Percentiles rank a stretch among this genome's conserved stretches.
Evolutionary conservation across 1,140 invertebrate genomes (phyloP).

Genomic region (Drosophila oshimai): DNA sequence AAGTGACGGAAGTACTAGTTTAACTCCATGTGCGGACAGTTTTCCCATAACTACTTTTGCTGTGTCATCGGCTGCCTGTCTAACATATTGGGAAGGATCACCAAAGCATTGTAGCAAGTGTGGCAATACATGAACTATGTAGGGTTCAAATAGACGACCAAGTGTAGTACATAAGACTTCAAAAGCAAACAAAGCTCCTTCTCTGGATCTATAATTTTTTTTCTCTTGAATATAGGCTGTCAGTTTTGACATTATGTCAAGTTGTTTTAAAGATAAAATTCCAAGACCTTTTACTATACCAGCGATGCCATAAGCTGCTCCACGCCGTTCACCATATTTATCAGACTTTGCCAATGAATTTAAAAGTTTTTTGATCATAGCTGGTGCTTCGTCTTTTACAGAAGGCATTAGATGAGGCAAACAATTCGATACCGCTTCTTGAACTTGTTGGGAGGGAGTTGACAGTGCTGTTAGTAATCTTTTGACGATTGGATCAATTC

Average conservation of each 20-base stretch:
- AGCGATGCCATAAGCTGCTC: slow-evolving; percentile 94
- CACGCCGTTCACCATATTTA: slow-evolving; percentile 95
- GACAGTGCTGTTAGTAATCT: slow-evolving; percentile 95
- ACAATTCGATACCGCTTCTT: slow-evolving; percentile 98
- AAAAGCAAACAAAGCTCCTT: slow-evolving; percentile 98
- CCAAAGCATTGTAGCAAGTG: slow-evolving; percentile 98
- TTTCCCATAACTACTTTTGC: slow-evolving; percentile 98
- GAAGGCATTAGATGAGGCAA: slow-evolving; percentile 96
- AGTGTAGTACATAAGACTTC: slow-evolving; percentile 98
- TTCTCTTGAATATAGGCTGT: slow-evolving; percentile 98
- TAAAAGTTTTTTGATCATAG: slow-evolving; percentile 94
- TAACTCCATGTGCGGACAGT: slow-evolving; percentile 97
- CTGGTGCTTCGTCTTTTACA: slow-evolving; percentile 94
- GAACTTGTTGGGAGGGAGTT: slow-evolving; percentile 98
- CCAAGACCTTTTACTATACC: slow-evolving; percentile 97
- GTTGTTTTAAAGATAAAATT: slow-evolving; percentile 96
- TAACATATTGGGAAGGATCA: slow-evolving; percentile 95
- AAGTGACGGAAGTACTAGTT: slow-evolving; percentile 95
- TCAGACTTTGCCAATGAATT: slow-evolving; percentile 95
- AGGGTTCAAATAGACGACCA: slow-evolving; percentile 98
- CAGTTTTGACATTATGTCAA: slow-evolving; percentile 97
- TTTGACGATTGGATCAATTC: slow-evolving; percentile 95
- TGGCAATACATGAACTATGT: slow-evolving; percentile 98
- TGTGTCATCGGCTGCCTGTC: slow-evolving; percentile 96
- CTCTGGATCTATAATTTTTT: slow-evolving; percentile 95